These are phyloP conservation scores for Drosophila lacteicornis DNA, from an alignment of 1,140 invertebrate species.

Conservation along the genomic window DNA sequence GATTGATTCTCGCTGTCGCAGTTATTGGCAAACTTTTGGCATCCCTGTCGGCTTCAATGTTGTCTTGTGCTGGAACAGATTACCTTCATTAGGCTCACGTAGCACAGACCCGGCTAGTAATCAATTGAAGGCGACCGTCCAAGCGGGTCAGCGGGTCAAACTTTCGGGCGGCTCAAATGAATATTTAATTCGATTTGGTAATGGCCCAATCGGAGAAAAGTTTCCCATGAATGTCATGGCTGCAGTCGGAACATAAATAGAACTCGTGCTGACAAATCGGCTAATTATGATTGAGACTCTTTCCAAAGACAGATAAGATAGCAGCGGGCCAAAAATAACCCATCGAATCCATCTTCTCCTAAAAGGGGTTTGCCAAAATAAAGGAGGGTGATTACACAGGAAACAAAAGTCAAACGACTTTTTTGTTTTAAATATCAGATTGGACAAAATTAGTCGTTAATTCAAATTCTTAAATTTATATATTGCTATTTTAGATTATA, in stretches of 20 bases:
- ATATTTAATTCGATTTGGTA: constrained; percentile 38
- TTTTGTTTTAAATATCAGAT: too few species aligned
- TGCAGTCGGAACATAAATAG: constrained; percentile 35
- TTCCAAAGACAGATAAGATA: constrained; percentile 22
- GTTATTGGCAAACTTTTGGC: constrained; percentile 69
- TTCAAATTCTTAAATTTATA: neutral
- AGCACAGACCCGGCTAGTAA: constrained; percentile 54
- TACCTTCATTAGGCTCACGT: constrained; percentile 73
- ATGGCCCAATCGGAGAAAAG: constrained; percentile 26
- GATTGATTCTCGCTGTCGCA: constrained; percentile 52
- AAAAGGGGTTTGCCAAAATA: neutral
- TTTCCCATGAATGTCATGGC: constrained; percentile 20
- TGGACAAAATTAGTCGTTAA: neutral
- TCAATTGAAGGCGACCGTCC: constrained; percentile 50
- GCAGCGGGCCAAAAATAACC: constrained; percentile 21
- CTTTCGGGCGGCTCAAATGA: constrained; percentile 12
- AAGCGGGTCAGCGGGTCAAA: constrained; percentile 45
- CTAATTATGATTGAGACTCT: constrained; percentile 41
- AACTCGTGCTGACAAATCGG: constrained; percentile 27
- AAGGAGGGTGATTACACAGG: neutral
- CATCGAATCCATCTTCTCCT: constrained; percentile 26
- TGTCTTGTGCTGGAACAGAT: constrained; percentile 44
- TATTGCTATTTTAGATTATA: neutral
- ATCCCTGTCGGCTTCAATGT: constrained; percentile 24
- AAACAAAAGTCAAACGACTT: neutral